Conservation (phyloP, 2,797 vertebrate species). For the Karalla daura region DNA sequence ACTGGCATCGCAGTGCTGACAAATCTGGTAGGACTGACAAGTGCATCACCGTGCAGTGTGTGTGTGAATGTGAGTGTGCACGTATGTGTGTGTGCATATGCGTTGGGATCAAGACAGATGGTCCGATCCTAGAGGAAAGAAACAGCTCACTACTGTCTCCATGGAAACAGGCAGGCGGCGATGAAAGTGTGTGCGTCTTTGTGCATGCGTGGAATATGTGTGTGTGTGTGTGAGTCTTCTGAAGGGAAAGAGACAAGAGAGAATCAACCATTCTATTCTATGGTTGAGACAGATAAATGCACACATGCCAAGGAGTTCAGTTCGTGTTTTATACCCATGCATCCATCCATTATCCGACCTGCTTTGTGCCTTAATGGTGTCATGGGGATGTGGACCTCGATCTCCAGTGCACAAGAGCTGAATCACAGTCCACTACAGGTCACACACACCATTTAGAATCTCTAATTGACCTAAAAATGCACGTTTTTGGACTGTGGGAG, state of each 20-base stretch:
- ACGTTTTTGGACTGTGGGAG: no score
- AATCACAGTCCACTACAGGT: no score
- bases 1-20: not conserved
- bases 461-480: no score
- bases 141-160: slow-evolving; percentile 67
- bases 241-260: not conserved
- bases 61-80: slow-evolving; percentile 1
- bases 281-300: not conserved
- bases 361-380: no score
- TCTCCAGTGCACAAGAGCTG: no score
- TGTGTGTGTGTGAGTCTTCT: no score
- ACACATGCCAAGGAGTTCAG: not conserved
- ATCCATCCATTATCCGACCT: not conserved
- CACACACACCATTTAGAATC: no score
- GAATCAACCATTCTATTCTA: slow-evolving; percentile 9
- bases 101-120: slow-evolving; percentile 54
- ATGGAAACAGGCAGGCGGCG: slow-evolving; percentile 72
- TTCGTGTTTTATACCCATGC: not conserved
- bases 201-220: not conserved
- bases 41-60: slow-evolving; percentile 9
- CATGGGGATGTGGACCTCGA: no score
- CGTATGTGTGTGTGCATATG: slow-evolving; percentile 31
- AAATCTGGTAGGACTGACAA: slow-evolving; percentile 20
- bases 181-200: slow-evolving; percentile 35
- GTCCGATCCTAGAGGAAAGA: slow-evolving; percentile 59